Evolutionary conservation across 1,140 invertebrate species (phyloP).

Genomic region (Meloidogyne hapla): DNA sequence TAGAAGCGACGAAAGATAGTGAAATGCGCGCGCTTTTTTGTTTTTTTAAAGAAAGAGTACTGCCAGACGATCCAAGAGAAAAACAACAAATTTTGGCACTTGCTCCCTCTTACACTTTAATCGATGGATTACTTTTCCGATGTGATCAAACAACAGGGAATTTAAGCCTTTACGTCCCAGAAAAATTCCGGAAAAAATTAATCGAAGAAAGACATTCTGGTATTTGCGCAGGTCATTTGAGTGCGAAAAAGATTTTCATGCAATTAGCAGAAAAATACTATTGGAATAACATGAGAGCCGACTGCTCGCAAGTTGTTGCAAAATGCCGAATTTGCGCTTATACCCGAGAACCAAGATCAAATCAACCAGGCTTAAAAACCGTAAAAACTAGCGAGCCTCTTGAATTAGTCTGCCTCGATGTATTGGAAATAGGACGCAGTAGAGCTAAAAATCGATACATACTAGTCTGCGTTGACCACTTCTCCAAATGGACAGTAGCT

Average conservation of each 20-base stretch:
- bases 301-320: not conserved
- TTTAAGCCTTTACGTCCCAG: slow-evolving; percentile 8
- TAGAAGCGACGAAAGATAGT: not conserved
- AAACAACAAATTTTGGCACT: not conserved
- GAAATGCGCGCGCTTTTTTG: slow-evolving; percentile 8
- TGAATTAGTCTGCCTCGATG: not conserved
- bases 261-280: slow-evolving; percentile 7
- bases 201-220: slow-evolving; percentile 6
- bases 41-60: slow-evolving; percentile 10
- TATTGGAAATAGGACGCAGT: too few relatives aligned
- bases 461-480: slow-evolving; percentile 1
- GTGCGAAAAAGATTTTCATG: slow-evolving; percentile 9
- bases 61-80: slow-evolving; percentile 13
- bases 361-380: slow-evolving; percentile 4
- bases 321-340: slow-evolving; percentile 22
- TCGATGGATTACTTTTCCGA: not conserved
- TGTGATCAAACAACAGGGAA: not conserved
- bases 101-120: not conserved
- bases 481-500: slow-evolving; percentile 4
- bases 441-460: too few relatives aligned
- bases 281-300: slow-evolving; percentile 15
- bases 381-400: slow-evolving; percentile 3
- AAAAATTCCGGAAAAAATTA: slow-evolving; percentile 1
- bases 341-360: slow-evolving; percentile 12
- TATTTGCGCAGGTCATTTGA: slow-evolving; percentile 18